Conservation (phyloP, 2,113 vertebrate genomes). For the Neotragus pygmaeus region DNA sequence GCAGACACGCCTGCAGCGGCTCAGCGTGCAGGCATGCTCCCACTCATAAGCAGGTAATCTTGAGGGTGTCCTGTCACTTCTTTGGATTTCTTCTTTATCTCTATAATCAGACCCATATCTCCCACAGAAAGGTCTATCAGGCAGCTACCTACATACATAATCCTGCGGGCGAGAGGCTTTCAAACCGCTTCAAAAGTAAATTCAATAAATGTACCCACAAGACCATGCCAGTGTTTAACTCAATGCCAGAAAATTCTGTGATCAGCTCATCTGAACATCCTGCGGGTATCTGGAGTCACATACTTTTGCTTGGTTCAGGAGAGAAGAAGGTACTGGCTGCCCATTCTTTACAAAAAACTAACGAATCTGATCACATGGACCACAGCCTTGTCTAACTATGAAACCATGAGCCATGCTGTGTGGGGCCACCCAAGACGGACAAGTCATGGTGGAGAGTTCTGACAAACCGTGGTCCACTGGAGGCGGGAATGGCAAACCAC, state of each 20-base stretch:
- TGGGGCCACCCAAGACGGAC: background rate
- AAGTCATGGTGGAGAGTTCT: background rate
- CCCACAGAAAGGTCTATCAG: background rate
- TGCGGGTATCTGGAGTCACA: background rate
- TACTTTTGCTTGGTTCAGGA: background rate
- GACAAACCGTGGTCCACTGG: background rate
- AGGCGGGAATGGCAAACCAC: background rate
- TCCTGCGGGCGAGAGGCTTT: background rate
- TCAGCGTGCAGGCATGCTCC: rapidly evolving
- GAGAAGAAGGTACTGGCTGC: background rate
- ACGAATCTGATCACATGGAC: background rate
- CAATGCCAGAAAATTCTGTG: background rate
- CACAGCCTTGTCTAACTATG: background rate
- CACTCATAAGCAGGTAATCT: rapidly evolving
- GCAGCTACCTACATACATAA: background rate
- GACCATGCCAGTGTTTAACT: background rate
- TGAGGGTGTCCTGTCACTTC: background rate
- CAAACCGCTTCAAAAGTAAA: background rate
- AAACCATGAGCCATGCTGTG: background rate
- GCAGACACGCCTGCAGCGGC: background rate
- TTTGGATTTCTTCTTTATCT: background rate
- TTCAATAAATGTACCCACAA: background rate
- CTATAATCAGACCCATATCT: background rate
- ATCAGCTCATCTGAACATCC: background rate
- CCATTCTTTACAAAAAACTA: background rate